phyloP scores from a whole-genome alignment of 2,113 vertebrate species.

The Gulo gulo region DNA sequence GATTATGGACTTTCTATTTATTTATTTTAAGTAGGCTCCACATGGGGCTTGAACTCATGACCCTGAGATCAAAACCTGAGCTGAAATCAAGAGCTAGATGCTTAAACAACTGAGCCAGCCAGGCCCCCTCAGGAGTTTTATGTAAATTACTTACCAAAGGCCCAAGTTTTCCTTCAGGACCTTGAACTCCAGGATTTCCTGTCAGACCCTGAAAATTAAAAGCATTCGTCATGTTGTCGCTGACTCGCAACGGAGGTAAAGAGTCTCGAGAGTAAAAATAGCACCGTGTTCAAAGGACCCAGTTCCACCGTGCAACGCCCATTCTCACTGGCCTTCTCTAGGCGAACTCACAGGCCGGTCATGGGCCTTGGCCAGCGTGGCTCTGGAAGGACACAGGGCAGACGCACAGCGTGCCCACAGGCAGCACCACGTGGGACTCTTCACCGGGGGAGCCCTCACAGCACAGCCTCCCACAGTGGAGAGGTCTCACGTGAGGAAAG shows the following conservation, averaged over 20 bases:
- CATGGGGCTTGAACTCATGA: background rate
- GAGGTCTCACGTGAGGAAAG: background rate
- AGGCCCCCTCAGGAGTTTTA: background rate
- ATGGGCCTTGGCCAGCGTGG: background rate
- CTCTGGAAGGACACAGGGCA: background rate
- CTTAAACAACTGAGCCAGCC: background rate
- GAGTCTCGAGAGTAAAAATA: background rate
- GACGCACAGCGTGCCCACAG: no score
- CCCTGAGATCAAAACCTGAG: background rate
- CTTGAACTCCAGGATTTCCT: conserved; percentile 96
- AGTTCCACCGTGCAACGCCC: background rate
- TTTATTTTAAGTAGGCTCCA: background rate
- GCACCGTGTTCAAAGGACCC: background rate
- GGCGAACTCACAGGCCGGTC: background rate
- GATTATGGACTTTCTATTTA: background rate
- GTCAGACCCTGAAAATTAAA: conserved; percentile 90
- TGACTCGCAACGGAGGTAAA: background rate
- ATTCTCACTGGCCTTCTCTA: background rate
- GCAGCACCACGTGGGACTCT: background rate
- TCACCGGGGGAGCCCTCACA: background rate
- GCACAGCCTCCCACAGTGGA: background rate
- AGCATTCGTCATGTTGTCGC: background rate
- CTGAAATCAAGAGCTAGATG: background rate
- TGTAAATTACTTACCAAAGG: conserved; percentile 88
- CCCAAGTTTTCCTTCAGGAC: conserved; percentile 97